Evolutionary conservation across 2,113 vertebrate genomes (phyloP), one percentile per base, ranked within the genome.

Genomic region (Tenrec ecaudatus): DNA sequence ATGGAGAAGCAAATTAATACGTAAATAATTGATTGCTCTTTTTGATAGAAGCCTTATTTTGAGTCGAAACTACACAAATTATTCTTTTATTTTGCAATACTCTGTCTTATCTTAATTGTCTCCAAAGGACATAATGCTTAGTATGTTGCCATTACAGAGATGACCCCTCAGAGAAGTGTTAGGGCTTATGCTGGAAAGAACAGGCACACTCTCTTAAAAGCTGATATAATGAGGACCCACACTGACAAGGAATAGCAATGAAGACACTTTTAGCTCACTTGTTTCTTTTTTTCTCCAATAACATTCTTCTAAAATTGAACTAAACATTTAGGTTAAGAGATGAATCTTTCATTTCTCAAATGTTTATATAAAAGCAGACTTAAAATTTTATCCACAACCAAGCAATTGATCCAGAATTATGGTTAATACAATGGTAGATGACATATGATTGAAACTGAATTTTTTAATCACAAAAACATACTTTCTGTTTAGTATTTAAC

Each of bases 21-120:
- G 19, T 82, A 87, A 93, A 90, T 57, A 79, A 82, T 47, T 88
- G 31, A 82, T 47, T 88, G 31, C 38, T 84, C 25, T 60, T 86
- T 43, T 73, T n/a, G 6, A 89, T 87, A 88, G 62, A 92, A 94
- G 25, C 6, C 60, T 79, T 91, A 38, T 92, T 95, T 89, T 79
- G 69, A 75, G 40, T 73, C 82, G 71, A 89, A 89, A 91, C 38
- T 83, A 83, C 78, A 23, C 71, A 90, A 83, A 85, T 78, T 85
- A 79, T 43, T 23, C 8, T 91, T 90, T 82, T 90, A 38, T 60
- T n/a, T 40, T 88, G 89, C 10, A 38, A 11, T 94, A 12, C 87
- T 22, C 1, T 62, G 3, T 25, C 85, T 43, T 77, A 80, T 4
- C 84, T 96, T 76, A 1, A 73, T 25, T 66, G 9, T 8, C 14